Evolutionary conservation across 2,888 invertebrate genomes (phyloP).

Genomic region (Xestia ashworthii): DNA sequence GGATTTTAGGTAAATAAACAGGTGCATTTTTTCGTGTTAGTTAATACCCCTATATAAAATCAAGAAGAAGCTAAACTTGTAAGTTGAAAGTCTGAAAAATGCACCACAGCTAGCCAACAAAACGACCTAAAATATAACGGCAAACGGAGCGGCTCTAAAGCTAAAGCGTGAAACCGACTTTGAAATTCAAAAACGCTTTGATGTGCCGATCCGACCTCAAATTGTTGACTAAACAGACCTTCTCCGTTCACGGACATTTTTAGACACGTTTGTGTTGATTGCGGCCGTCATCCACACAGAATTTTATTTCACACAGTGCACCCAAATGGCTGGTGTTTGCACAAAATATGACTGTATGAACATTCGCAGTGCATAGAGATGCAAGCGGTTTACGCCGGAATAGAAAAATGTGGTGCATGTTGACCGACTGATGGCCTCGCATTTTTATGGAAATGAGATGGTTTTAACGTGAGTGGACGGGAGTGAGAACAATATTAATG

Average conservation of each 20-base stretch:
- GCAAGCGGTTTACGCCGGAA: constrained; percentile 27
- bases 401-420: constrained; percentile 47
- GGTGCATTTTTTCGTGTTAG: neutral
- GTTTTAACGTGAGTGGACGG: neutral
- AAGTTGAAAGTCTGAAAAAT: constrained; percentile 22
- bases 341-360: constrained; percentile 51
- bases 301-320: constrained; percentile 51
- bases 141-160: constrained; percentile 52
- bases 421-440: constrained; percentile 28
- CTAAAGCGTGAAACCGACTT: constrained; percentile 72
- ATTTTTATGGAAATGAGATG: constrained; percentile 24
- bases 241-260: constrained; percentile 62
- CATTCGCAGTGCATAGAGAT: constrained; percentile 19
- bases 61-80: neutral
- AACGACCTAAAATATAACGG: constrained; percentile 63
- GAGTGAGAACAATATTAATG: neutral
- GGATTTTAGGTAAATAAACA: neutral
- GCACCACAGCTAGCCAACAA: constrained; percentile 62
- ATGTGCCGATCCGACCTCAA: constrained; percentile 72
- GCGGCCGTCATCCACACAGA: constrained; percentile 38
- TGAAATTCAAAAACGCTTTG: constrained; percentile 77
- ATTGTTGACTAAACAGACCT: constrained; percentile 75
- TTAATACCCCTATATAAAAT: neutral
- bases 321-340: constrained; percentile 55
- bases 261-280: constrained; percentile 63